Base-by-base conservation (phyloP, 2,797 vertebrate species). In the Helarctos malayanus region DNA sequence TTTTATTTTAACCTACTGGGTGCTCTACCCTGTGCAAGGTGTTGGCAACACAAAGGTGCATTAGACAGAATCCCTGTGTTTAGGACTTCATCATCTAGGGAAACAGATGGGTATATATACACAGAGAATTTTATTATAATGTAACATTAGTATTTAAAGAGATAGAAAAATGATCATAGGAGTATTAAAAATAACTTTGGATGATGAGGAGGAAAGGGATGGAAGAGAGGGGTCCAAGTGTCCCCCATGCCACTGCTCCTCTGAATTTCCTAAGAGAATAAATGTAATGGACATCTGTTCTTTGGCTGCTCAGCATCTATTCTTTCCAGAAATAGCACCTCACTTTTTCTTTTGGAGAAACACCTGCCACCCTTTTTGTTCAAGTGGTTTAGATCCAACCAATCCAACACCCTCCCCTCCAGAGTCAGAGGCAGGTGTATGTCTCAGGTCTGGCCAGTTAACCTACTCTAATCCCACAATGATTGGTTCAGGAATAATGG, bases 251-350 rank as follows among this genome's bases (percentile, higher is more conserved):
- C 14, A 52, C 45, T 23, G 29, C 12, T 25, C 11, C 38, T 87
- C n/a, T 78, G 78, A 85, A 87, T 63, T 54, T 75, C 73, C 71
- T 71, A 59, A 82, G 54, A 90, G 63, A 92, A 57, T 41, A 71
- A 73, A 78, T 8, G 0, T 7, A 25, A 27, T 16, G 9, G 14
- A 65, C 32, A 73, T n/a, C 32, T 3, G 16, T 29, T 27, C 15
- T 45, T 73, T 61, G 56, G 27, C 8, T 65, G n/a, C 13, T 87
- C 32, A 8, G 5, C 54, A 45, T 47, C 3, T 82, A 7, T 15
- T n/a, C 54, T 82, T 7, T 32, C 13, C 56, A 25, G 16, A 68
- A 49, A 78, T 0, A 29, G 32, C 45, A 47, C 2, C 23, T 35
- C 27, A 61, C 14, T 69, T 80, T 69, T 81, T 52, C 27, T 63